Evolutionary conservation across 2,797 vertebrate species (phyloP).

Genomic region (Hemitrygon akajei): DNA sequence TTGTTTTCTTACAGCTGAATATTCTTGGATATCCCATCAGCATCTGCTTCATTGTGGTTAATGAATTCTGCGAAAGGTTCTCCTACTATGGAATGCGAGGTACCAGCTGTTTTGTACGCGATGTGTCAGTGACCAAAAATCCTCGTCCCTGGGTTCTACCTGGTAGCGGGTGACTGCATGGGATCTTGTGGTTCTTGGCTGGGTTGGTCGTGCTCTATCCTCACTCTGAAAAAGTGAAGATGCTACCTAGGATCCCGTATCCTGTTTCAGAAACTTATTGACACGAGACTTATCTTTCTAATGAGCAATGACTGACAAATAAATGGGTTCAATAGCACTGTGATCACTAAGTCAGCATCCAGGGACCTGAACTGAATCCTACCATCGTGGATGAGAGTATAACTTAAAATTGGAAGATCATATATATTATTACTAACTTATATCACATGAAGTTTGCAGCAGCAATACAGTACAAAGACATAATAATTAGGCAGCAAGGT

Average conservation of each 20-base stretch:
- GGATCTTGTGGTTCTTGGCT: background rate
- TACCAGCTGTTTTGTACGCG: slow-evolving; percentile 46
- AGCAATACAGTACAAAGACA: too few species aligned
- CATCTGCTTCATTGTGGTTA: slow-evolving; percentile 88
- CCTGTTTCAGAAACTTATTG: background rate
- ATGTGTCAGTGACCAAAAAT: background rate
- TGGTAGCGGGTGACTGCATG: background rate
- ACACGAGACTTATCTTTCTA: background rate
- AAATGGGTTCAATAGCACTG: too few species aligned
- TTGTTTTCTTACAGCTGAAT: slow-evolving; percentile 44
- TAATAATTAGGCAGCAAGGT: too few species aligned
- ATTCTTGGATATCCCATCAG: slow-evolving; percentile 76
- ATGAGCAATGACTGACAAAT: too few species aligned
- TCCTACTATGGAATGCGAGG: slow-evolving; percentile 98
- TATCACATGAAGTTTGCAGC: too few species aligned
- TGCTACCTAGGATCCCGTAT: background rate
- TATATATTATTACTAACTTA: too few species aligned
- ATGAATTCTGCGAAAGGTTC: slow-evolving; percentile 93
- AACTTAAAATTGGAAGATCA: too few species aligned
- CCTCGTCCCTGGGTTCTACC: too few species aligned
- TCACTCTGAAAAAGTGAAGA: background rate
- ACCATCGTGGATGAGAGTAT: too few species aligned
- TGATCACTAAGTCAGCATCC: too few species aligned
- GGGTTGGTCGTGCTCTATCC: too few species aligned
- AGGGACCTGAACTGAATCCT: too few species aligned